Conservation (phyloP, 2,797 vertebrate genomes). For the Pyrrhura leucotis region DNA sequence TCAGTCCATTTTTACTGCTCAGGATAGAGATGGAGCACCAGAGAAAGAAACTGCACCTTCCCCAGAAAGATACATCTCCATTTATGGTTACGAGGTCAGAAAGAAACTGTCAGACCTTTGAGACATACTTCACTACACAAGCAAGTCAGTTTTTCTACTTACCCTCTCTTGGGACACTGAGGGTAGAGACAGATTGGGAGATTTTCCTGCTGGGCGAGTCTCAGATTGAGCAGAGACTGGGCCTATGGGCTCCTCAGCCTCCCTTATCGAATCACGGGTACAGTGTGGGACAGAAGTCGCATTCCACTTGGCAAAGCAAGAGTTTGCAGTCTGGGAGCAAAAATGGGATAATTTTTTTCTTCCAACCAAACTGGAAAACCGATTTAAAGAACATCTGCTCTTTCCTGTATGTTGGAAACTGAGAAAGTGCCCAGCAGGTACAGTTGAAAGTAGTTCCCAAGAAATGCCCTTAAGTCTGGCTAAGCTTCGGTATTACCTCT, state of each 20-base stretch:
- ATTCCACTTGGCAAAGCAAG: slow-evolving; percentile 76
- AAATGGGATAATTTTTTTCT: slow-evolving; percentile 66
- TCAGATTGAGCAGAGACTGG: slow-evolving; percentile 65
- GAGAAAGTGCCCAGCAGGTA: background rate
- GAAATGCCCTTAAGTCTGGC: background rate
- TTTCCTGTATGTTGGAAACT: background rate
- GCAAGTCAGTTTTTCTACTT: slow-evolving; percentile 65
- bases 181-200: slow-evolving; percentile 69
- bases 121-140: background rate
- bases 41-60: background rate
- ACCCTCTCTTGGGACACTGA: slow-evolving; percentile 70
- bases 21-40: background rate
- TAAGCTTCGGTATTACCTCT: background rate
- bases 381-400: slow-evolving; percentile 15
- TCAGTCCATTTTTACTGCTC: background rate
- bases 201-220: slow-evolving; percentile 64
- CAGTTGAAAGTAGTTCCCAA: background rate
- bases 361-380: slow-evolving; percentile 40
- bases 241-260: slow-evolving; percentile 69
- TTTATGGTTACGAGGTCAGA: background rate
- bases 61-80: background rate
- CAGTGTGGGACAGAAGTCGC: slow-evolving; percentile 58
- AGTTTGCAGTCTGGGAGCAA: slow-evolving; percentile 73
- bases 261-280: slow-evolving; percentile 69
- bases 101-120: slow-evolving; percentile 28